phyloP scores from a whole-genome alignment of 2,113 vertebrate genomes.

The Jaculus jaculus region DNA sequence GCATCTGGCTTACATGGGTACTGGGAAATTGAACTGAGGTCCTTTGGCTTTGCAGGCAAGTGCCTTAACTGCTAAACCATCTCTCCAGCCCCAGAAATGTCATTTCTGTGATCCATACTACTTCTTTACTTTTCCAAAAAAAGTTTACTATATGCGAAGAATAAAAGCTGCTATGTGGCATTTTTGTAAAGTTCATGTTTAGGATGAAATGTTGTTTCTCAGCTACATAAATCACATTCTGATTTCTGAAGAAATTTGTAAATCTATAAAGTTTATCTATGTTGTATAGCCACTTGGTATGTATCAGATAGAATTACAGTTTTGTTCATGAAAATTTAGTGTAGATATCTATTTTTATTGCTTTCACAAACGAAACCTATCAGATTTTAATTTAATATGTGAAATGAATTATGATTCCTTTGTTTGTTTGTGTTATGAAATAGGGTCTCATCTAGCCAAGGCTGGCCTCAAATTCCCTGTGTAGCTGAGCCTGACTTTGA shows the following conservation, averaged over 20 bases:
- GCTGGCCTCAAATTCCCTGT: neutral
- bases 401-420: neutral
- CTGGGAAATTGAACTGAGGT: too few relatives aligned
- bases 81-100: too few relatives aligned
- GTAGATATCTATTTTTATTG: neutral
- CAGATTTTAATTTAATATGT: neutral
- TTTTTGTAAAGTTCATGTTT: slow-evolving; percentile 39
- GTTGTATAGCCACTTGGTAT: neutral
- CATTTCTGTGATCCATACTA: neutral
- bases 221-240: neutral
- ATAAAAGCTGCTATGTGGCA: neutral
- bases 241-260: slow-evolving; percentile 2
- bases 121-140: slow-evolving; percentile 33
- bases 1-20: too few relatives aligned
- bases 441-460: neutral
- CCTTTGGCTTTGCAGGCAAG: too few relatives aligned
- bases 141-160: neutral
- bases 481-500: neutral
- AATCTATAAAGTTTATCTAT: neutral
- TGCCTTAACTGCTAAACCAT: too few relatives aligned
- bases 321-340: neutral
- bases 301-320: neutral
- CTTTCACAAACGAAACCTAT: neutral
- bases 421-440: neutral
- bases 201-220: slow-evolving; percentile 14